These are phyloP conservation scores for Nemurella pictetii DNA, from an alignment of 2,888 invertebrate species.

Conservation along the genomic window DNA sequence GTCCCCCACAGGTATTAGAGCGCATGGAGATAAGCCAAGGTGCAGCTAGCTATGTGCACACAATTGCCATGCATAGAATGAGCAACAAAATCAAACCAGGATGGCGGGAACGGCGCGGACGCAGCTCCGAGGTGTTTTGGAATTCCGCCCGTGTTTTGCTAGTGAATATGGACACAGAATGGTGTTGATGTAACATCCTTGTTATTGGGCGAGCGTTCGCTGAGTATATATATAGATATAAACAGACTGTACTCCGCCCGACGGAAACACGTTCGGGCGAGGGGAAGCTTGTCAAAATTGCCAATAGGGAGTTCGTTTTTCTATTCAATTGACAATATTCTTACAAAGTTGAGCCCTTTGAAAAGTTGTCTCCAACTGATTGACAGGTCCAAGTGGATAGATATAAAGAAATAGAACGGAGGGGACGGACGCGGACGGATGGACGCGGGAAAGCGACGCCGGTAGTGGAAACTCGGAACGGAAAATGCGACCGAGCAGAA, in stretches of 20 bases:
- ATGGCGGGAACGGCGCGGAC: too few species aligned
- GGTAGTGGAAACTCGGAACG: neutral
- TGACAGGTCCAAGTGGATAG: slow-evolving; percentile 21
- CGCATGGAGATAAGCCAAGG: neutral
- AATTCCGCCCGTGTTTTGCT: neutral
- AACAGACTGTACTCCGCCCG: neutral
- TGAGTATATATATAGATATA: neutral
- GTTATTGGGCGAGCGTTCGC: neutral
- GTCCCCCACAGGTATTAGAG: neutral
- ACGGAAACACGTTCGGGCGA: neutral
- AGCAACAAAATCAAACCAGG: neutral
- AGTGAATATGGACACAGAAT: neutral
- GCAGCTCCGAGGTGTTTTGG: neutral
- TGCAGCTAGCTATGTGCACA: too few species aligned
- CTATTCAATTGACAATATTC: slow-evolving; percentile 25
- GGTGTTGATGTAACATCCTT: neutral
- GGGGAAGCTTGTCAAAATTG: slow-evolving; percentile 18
- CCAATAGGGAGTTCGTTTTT: slow-evolving; percentile 16
- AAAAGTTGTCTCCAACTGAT: slow-evolving; percentile 2
- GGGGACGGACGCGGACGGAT: neutral
- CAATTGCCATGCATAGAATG: neutral
- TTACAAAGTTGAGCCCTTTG: slow-evolving; percentile 5
- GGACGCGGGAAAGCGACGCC: neutral
- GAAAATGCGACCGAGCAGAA: neutral
- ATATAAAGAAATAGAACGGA: neutral